Conservation (phyloP, 2,113 vertebrate genomes). For the Picathartes gymnocephalus region DNA sequence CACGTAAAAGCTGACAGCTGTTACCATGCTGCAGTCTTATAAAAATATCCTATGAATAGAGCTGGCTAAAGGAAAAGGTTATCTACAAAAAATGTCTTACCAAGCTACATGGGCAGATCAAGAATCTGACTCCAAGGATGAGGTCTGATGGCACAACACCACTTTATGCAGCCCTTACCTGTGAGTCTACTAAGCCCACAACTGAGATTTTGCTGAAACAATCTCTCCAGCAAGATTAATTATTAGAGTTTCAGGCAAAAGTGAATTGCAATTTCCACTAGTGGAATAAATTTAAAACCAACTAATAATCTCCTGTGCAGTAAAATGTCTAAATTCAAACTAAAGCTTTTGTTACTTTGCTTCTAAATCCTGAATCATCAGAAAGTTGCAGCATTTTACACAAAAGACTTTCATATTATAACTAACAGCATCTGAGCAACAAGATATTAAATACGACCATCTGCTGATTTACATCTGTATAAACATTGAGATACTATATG, state of each 20-base stretch:
- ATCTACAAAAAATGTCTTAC: neutral
- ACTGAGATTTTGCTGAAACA: neutral
- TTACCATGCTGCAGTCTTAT: neutral
- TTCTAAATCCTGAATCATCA: neutral
- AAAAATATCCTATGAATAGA: neutral
- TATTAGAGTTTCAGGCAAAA: neutral
- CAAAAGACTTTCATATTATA: neutral
- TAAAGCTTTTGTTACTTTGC: neutral
- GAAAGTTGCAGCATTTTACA: neutral
- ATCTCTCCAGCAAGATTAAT: neutral
- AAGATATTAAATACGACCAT: neutral
- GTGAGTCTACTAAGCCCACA: neutral
- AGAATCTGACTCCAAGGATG: neutral
- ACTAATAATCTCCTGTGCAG: neutral
- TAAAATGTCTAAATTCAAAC: neutral
- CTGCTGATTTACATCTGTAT: neutral
- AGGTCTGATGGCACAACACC: neutral
- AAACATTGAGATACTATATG: neutral
- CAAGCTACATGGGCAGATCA: neutral
- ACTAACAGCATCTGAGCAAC: neutral
- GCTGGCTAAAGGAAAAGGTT: neutral
- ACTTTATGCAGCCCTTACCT: neutral
- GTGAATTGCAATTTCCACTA: neutral
- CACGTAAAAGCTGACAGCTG: neutral
- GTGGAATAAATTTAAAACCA: neutral